phyloP scores from a whole-genome alignment of 2,888 invertebrate genomes.

The Teleogryllus oceanicus region DNA sequence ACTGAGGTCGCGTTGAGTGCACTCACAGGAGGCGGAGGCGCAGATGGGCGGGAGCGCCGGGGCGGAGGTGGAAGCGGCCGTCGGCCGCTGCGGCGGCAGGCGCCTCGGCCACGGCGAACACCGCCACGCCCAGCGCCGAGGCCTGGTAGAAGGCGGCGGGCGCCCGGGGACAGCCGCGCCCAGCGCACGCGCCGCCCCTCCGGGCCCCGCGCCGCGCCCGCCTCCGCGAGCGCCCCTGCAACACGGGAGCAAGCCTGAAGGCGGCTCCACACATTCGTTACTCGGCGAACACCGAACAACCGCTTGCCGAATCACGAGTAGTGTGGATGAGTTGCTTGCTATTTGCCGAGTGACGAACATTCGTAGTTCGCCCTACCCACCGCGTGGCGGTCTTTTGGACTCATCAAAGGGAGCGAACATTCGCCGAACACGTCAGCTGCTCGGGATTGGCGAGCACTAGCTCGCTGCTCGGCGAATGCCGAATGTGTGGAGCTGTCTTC shows the following conservation, averaged over 20 bases:
- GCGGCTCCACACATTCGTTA: no score
- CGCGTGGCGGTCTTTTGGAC: no score
- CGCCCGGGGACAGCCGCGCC: background rate
- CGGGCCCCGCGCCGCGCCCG: background rate
- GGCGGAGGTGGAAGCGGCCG: background rate
- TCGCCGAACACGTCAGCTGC: no score
- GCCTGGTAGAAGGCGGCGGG: background rate
- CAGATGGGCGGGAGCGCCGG: background rate
- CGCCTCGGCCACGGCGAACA: background rate
- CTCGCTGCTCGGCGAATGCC: no score
- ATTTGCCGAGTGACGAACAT: no score
- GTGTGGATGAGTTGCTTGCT: no score
- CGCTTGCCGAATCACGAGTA: no score
- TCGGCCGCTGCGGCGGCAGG: background rate
- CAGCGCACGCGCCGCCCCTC: background rate
- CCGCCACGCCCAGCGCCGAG: background rate
- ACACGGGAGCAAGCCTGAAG: background rate
- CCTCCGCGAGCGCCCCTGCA: background rate
- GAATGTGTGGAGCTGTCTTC: no score
- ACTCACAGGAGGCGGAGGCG: background rate
- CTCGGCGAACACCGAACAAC: no score
- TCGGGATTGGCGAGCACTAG: no score
- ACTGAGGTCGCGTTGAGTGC: background rate
- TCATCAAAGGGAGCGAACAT: no score
- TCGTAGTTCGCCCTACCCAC: no score